Percentiles rank a stretch among this genome's conserved stretches.
Evolutionary conservation across 2,113 vertebrate genomes (phyloP).

Genomic region (Burhinus bistriatus): DNA sequence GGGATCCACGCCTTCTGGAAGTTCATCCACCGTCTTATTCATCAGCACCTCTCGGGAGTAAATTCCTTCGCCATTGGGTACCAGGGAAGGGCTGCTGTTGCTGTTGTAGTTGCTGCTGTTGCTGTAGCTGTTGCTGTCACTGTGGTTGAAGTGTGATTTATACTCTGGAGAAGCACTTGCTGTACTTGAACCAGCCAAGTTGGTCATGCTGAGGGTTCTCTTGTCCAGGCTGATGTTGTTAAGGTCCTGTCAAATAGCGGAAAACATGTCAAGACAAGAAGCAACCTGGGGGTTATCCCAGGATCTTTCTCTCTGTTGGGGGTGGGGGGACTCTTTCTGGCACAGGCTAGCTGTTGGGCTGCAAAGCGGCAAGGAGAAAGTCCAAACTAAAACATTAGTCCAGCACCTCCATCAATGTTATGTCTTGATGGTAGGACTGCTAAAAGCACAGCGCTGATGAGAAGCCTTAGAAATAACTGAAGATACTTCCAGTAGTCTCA

Average conservation of each 20-base stretch:
- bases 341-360: not conserved
- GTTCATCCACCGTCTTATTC: constrained; percentile 74
- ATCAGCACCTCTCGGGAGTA: constrained; percentile 70
- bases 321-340: not conserved
- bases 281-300: not conserved
- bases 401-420: not conserved
- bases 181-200: not conserved
- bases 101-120: not conserved
- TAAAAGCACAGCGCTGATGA: not conserved
- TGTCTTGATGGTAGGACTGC: not conserved
- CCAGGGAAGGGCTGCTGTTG: not conserved
- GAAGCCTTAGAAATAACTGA: not conserved
- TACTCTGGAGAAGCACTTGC: not conserved
- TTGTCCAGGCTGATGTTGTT: constrained; percentile 71
- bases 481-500: not conserved
- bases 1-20: constrained; percentile 82
- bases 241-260: constrained; percentile 72
- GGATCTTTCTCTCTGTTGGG: not conserved
- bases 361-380: not conserved
- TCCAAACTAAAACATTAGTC: not conserved
- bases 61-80: not conserved
- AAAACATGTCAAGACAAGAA: not conserved
- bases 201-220: not conserved
- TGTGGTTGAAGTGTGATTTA: not conserved
- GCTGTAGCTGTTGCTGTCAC: not conserved